phyloP scores from a whole-genome alignment of 2,113 vertebrate species.

The Gasterosteus nipponicus region DNA sequence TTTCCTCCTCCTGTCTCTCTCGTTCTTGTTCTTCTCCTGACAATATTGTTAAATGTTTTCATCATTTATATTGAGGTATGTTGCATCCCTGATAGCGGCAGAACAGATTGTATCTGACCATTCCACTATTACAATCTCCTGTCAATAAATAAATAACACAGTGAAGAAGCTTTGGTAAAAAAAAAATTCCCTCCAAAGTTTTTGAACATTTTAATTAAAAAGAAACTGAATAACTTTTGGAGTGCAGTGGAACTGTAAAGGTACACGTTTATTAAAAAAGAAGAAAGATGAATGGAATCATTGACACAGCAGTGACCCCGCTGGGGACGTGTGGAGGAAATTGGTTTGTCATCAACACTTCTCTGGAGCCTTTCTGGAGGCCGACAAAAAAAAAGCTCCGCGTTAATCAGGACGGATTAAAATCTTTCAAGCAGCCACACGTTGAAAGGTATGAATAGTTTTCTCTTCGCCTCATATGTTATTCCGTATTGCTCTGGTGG shows the following conservation, averaged over 20 bases:
- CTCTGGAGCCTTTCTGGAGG: not conserved
- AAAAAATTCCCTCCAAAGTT: not conserved
- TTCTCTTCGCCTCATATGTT: not conserved
- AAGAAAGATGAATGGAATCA: not conserved
- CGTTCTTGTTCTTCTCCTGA: not conserved
- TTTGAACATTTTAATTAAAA: not conserved
- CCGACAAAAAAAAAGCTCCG: too few relatives aligned
- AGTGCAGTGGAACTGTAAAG: not conserved
- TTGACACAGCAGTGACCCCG: not conserved
- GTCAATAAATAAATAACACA: slow-evolving; percentile 1
- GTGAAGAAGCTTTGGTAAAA: too few relatives aligned
- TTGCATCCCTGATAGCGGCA: not conserved
- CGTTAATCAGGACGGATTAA: not conserved
- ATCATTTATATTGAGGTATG: not conserved
- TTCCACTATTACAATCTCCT: not conserved
- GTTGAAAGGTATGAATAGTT: not conserved
- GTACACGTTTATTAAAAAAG: not conserved
- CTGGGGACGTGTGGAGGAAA: not conserved
- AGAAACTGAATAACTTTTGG: not conserved
- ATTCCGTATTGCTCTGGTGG: not conserved
- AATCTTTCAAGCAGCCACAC: not conserved
- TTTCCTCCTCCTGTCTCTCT: not conserved
- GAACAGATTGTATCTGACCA: not conserved
- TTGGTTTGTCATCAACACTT: not conserved
- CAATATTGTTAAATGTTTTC: not conserved